Evolutionary conservation across 2,888 invertebrate species (phyloP), one percentile per base, ranked within the genome.

Genomic region (Apodemia duryi): DNA sequence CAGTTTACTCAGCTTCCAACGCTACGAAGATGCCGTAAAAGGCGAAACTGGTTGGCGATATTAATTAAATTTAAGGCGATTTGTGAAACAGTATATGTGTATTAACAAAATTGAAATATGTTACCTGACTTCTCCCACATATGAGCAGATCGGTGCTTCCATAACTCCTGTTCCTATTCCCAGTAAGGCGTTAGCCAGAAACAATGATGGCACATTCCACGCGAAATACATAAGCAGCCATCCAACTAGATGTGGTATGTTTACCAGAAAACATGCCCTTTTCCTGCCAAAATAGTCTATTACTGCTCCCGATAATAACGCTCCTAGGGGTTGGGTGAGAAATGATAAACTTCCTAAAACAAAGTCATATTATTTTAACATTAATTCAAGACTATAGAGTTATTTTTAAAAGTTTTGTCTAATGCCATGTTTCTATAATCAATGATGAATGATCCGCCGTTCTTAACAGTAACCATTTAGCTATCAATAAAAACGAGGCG

Each of bases 61-160:
- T 21, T 21, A 21, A 21, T 21, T 21, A 21, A 21, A 21, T 21
- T 21, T 21, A 21, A 21, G 1, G 21, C 1, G 21, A 21, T 21
- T 21, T 21, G 21, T 21, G 21, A 21, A 21, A 21, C 21, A 21
- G 21, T 21, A 21, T 1, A 21, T 21, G 21, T 21, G 5, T 35
- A 35, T 6, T 4, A 35, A 35, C 5, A 35, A 35, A 35, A 35
- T 6, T 6, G 6, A 4, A 4, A 35, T 11, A 13, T 46, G 9
- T 52, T 66, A 92, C 93, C 91, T 91, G 49, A 94, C 92, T 83
- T 94, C 94, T 5, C 93, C 93, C 9, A 93, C 91, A 72, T 94
- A 94, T 1, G 93, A 91, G 65, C 92, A 86, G 60, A 93, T 91
- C 0, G 94, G 93, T 0, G 93, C 93, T 72, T 94, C 93, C 93